These are phyloP conservation scores for Oreochromis aureus DNA, from an alignment of 2,113 vertebrate species.

Conservation along the genomic window DNA sequence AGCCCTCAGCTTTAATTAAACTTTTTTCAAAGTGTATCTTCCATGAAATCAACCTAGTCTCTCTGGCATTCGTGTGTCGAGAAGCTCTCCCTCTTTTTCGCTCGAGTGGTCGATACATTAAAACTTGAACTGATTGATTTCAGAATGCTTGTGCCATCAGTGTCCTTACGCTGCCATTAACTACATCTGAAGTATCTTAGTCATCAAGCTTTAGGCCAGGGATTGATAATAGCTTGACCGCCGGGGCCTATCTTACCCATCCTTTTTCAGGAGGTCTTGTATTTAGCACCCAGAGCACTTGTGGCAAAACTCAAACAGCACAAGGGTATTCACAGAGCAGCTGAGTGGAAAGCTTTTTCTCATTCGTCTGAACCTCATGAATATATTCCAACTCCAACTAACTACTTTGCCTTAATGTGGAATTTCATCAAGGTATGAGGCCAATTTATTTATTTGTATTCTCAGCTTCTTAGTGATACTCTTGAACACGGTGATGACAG, in stretches of 20 bases:
- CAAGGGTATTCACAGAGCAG: conserved; percentile 70
- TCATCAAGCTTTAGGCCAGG: conserved; percentile 72
- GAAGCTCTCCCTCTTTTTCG: conserved; percentile 63
- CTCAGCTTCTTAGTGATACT: conserved; percentile 61
- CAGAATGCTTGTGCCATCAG: conserved; percentile 69
- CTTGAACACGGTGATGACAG: conserved; percentile 62
- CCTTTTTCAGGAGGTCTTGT: conserved; percentile 74
- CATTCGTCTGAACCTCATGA: conserved; percentile 67
- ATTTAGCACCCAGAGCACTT: conserved; percentile 70
- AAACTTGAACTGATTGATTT: conserved; percentile 81
- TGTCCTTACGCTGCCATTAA: conserved; percentile 65
- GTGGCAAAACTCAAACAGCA: conserved; percentile 72
- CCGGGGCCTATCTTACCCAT: conserved; percentile 73
- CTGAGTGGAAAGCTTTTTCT: conserved; percentile 74
- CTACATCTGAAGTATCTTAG: conserved; percentile 75
- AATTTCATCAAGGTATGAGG: conserved; percentile 69
- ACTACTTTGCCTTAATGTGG: conserved; percentile 74
- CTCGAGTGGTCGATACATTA: conserved; percentile 76
- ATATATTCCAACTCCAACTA: conserved; percentile 74
- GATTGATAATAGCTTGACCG: conserved; percentile 80
- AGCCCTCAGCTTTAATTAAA: conserved; percentile 75
- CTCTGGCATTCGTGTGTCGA: conserved; percentile 63
- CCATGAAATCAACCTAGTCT: conserved; percentile 63
- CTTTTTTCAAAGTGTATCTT: conserved; percentile 71
- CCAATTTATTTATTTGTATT: conserved; percentile 79